Percentiles rank a stretch among this genome's conserved stretches.
Evolutionary conservation across 2,797 vertebrate species (phyloP).

Genomic region (Coracias cyanogaster): DNA sequence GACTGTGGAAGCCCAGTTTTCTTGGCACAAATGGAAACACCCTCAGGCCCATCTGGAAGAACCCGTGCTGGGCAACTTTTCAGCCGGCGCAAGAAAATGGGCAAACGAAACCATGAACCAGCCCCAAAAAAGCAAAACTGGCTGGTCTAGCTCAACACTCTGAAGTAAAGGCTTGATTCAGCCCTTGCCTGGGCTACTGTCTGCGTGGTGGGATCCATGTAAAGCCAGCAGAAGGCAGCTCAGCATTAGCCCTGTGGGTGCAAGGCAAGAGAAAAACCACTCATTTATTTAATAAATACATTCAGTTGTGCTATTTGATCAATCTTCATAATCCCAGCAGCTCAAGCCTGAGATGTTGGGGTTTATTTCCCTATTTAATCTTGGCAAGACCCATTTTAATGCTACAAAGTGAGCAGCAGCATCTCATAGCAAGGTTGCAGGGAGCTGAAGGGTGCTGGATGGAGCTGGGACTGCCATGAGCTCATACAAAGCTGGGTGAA

Average conservation of each 20-base stretch:
- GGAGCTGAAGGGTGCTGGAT: background rate
- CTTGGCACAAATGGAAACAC: background rate
- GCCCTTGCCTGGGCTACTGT: background rate
- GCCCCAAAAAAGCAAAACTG: background rate
- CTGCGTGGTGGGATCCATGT: background rate
- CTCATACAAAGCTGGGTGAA: background rate
- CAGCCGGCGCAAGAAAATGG: background rate
- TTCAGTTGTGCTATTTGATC: background rate
- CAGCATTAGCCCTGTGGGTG: fast-evolving
- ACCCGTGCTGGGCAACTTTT: background rate
- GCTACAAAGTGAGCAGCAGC: background rate
- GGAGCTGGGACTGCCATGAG: background rate
- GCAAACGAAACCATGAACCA: background rate
- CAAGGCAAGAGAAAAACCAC: background rate
- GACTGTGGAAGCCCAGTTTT: background rate
- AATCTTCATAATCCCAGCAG: background rate
- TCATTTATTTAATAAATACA: background rate
- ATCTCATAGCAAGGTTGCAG: background rate
- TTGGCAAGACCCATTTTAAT: background rate
- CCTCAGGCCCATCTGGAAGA: slow-evolving; percentile 3
- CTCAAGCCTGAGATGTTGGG: background rate
- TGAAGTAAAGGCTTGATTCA: background rate
- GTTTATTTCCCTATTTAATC: background rate
- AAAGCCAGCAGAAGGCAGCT: background rate
- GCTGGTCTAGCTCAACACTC: background rate